These are phyloP conservation scores for Cephus pulcher DNA, from an alignment of 2,888 invertebrate species.

Conservation along the genomic window DNA sequence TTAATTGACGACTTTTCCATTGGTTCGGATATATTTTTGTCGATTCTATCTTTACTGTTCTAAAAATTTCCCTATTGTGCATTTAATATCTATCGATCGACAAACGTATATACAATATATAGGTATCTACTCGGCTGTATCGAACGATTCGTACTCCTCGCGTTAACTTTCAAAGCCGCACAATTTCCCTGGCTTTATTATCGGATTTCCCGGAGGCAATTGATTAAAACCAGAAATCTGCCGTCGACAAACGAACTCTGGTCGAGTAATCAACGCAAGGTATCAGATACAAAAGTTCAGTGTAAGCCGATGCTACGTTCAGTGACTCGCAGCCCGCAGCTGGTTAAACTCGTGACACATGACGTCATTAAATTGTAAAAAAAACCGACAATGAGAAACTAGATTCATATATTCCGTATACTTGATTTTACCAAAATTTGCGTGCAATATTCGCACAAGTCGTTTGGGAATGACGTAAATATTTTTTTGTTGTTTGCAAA, in stretches of 20 bases:
- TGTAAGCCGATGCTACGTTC: not conserved
- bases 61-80: not conserved
- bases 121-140: not conserved
- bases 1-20: not conserved
- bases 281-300: not conserved
- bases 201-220: not conserved
- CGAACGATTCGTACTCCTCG: not conserved
- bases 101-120: not conserved
- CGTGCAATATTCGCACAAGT: not conserved
- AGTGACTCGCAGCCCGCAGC: not conserved
- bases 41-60: not conserved
- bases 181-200: not conserved
- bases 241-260: not conserved
- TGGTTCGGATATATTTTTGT: not conserved
- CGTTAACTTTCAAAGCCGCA: not conserved
- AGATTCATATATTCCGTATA: not conserved
- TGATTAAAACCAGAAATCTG: not conserved
- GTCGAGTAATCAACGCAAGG: not conserved
- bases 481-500: not conserved
- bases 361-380: not conserved
- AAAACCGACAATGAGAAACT: not conserved
- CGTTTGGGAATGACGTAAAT: not conserved
- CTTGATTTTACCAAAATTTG: not conserved
- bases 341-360: not conserved
- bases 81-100: not conserved